Evolutionary conservation across 2,797 vertebrate genomes (phyloP).

Genomic region (Natrix natrix): DNA sequence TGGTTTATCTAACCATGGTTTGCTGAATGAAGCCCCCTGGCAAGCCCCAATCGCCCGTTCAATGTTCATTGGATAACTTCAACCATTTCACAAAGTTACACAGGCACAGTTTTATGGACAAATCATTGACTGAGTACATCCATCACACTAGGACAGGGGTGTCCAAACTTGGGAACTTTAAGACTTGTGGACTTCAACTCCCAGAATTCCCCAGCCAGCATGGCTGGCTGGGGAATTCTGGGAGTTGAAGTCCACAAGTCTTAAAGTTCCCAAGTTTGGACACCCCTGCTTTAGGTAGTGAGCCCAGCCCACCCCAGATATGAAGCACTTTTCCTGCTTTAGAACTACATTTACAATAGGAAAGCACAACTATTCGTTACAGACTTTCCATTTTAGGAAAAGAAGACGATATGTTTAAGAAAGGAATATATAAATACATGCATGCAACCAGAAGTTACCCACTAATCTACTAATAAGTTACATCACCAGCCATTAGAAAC

Average conservation of each 20-base stretch:
- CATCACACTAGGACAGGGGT: neutral
- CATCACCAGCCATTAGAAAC: conserved; percentile 61
- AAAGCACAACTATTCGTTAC: neutral
- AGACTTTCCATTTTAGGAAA: neutral
- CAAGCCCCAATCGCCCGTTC: neutral
- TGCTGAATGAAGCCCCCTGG: neutral
- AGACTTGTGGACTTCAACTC: too few relatives aligned
- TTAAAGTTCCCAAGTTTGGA: too few relatives aligned
- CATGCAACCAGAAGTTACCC: conserved; percentile 60
- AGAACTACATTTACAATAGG: neutral
- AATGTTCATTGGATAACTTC: neutral
- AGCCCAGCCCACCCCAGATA: neutral
- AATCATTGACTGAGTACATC: neutral
- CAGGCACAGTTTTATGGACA: neutral
- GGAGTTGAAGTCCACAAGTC: too few relatives aligned
- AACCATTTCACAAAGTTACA: neutral
- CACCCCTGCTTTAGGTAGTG: neutral
- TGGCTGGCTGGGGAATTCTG: too few relatives aligned
- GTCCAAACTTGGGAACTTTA: too few relatives aligned
- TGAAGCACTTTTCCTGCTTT: neutral
- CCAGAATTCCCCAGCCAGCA: too few relatives aligned
- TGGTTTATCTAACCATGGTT: neutral
- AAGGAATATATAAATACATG: conserved; percentile 59
- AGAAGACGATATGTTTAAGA: neutral
- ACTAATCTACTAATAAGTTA: conserved; percentile 55